Conservation (phyloP, 2,888 invertebrate genomes). For the Limnephilus rhombicus region DNA sequence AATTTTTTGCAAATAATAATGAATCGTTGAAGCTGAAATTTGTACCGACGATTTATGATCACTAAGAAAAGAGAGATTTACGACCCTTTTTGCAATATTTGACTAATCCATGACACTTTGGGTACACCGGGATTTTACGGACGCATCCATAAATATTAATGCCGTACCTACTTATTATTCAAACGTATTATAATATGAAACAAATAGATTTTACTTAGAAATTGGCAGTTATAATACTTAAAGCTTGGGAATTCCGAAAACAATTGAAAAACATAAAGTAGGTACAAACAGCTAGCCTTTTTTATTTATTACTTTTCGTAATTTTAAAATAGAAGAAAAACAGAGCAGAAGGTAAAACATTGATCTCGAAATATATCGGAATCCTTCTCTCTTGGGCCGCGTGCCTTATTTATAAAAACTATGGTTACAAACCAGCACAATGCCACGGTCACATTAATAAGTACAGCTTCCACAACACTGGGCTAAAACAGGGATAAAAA, state of each 20-base stretch:
- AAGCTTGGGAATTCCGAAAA: not conserved
- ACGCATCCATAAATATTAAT: not conserved
- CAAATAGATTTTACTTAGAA: not conserved
- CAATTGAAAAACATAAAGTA: not conserved
- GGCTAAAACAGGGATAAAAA: not conserved
- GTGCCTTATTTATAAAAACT: not conserved
- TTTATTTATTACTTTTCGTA: too few relatives aligned
- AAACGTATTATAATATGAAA: not conserved
- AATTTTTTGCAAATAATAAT: not conserved
- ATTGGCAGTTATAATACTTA: not conserved
- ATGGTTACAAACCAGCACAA: not conserved
- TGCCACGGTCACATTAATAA: conserved; percentile 14
- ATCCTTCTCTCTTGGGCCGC: not conserved
- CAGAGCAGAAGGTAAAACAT: not conserved
- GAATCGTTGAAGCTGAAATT: not conserved
- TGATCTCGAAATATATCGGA: conserved; percentile 16
- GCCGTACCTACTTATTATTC: not conserved
- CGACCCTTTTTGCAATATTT: not conserved
- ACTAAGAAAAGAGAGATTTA: not conserved
- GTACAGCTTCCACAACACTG: not conserved
- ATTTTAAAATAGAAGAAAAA: not conserved
- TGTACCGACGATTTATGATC: conserved; percentile 14
- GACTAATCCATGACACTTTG: conserved; percentile 11
- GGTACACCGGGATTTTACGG: not conserved
- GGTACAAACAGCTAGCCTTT: too few relatives aligned